Evolutionary conservation across 2,797 vertebrate genomes (phyloP).

Genomic region (Sciurus vulgaris): DNA sequence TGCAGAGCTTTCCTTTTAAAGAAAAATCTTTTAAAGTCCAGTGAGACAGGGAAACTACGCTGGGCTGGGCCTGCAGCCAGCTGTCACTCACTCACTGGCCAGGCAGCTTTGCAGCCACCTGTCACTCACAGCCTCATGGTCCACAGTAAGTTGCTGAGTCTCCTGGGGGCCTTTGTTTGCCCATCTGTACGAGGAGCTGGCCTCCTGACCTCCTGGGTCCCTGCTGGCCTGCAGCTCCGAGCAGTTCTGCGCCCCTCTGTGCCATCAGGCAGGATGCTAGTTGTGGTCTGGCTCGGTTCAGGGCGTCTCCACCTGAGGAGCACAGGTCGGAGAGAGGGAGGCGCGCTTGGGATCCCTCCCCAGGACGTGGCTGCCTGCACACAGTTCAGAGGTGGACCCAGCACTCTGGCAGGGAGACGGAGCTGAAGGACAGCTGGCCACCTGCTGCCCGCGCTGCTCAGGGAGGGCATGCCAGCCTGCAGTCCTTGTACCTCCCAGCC

Average conservation of each 20-base stretch:
- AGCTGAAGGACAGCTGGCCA: neutral
- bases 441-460: neutral
- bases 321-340: neutral
- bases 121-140: neutral
- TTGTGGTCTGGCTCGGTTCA: neutral
- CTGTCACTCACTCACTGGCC: too few species aligned
- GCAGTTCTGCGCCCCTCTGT: neutral
- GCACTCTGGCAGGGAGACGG: rapidly evolving
- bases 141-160: neutral
- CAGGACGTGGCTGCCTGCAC: neutral
- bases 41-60: neutral
- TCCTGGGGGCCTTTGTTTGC: neutral
- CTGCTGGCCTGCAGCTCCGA: neutral
- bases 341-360: neutral
- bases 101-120: neutral
- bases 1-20: neutral
- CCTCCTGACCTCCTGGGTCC: neutral
- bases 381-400: neutral
- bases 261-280: rapidly evolving
- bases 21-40: too few species aligned
- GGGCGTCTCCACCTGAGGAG: neutral
- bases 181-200: neutral
- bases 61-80: too few species aligned
- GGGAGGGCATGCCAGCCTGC: too few species aligned
- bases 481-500: too few species aligned